phyloP scores from a whole-genome alignment of 2,888 invertebrate genomes.

The Helleia helle region DNA sequence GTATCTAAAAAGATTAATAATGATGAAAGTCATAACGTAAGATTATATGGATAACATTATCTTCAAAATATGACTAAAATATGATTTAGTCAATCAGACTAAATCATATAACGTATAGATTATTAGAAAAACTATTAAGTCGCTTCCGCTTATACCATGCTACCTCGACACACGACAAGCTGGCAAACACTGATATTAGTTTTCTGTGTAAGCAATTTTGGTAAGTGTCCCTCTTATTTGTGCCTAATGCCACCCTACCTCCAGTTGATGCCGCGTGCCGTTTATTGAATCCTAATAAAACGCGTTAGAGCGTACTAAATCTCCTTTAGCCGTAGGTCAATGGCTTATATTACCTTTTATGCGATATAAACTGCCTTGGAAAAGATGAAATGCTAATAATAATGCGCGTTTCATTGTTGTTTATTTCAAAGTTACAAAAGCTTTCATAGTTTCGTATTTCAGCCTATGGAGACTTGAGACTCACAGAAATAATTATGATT shows the following conservation, averaged over 20 bases:
- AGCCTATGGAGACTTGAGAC: no score
- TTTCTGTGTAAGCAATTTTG: constrained; percentile 71
- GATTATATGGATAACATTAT: no score
- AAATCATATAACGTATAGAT: no score
- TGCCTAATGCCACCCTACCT: constrained; percentile 44
- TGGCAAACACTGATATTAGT: constrained; percentile 72
- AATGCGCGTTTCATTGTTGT: no score
- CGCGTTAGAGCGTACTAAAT: constrained; percentile 28
- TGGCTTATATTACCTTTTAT: constrained; percentile 10
- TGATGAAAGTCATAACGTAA: no score
- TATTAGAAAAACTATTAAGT: neutral
- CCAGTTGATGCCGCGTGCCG: constrained; percentile 41
- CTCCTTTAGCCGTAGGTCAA: constrained; percentile 14
- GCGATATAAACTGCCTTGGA: neutral
- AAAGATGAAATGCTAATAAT: no score
- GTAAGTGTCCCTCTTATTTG: constrained; percentile 66
- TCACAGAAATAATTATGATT: no score
- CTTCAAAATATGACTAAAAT: no score
- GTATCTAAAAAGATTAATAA: no score
- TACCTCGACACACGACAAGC: constrained; percentile 42
- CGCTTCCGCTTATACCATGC: constrained; percentile 15
- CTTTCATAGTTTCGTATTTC: no score
- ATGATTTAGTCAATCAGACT: no score
- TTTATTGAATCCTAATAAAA: constrained; percentile 55
- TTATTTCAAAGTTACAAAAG: no score